Evolutionary conservation across 2,113 vertebrate species (phyloP).

Genomic region (Laticauda laticaudata): DNA sequence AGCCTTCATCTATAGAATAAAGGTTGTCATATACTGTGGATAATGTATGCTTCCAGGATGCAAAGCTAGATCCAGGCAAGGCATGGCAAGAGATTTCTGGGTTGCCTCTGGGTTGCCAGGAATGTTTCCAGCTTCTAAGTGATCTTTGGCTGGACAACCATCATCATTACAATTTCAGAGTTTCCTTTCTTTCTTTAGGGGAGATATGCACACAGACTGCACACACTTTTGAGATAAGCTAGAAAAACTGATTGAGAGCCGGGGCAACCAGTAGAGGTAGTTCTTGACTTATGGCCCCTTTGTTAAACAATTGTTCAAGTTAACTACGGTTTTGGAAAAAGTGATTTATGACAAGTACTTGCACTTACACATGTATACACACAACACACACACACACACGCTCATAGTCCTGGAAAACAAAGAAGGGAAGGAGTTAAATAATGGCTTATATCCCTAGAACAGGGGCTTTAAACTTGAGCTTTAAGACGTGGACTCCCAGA

Average conservation of each 20-base stretch:
- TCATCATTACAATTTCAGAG: slow-evolving; percentile 6
- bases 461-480: too few relatives aligned
- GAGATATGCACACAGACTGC: too few relatives aligned
- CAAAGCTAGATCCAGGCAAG: fast-evolving
- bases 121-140: background rate
- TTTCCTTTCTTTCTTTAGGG: background rate
- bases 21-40: fast-evolving
- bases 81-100: fast-evolving
- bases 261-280: background rate
- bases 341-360: background rate
- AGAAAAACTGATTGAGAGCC: background rate
- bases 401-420: background rate
- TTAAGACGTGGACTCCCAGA: too few relatives aligned
- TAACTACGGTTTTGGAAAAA: background rate
- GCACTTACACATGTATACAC: background rate
- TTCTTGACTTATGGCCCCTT: too few relatives aligned
- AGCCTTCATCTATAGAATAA: fast-evolving
- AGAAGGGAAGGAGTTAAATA: background rate
- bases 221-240: background rate
- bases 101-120: background rate
- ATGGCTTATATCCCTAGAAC: too few relatives aligned
- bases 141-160: too few relatives aligned
- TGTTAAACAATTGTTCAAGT: background rate
- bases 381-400: too few relatives aligned
- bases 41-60: fast-evolving